These are phyloP conservation scores for Podargus strigoides DNA, from an alignment of 2,797 vertebrate species.

Conservation along the genomic window DNA sequence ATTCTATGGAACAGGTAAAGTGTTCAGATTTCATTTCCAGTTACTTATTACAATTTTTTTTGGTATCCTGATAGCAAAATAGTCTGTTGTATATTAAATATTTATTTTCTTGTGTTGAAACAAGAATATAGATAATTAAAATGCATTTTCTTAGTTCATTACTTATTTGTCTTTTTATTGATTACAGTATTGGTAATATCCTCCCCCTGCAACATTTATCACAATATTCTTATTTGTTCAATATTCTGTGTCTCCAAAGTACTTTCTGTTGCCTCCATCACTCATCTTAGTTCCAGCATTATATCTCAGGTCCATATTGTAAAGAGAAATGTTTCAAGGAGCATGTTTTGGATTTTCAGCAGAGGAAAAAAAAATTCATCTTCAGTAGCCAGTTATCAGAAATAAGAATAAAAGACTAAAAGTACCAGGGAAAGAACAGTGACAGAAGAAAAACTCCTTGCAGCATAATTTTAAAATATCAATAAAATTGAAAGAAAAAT, in stretches of 20 bases:
- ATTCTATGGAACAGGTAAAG: neutral
- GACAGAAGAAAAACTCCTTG: neutral
- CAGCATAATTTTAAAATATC: neutral
- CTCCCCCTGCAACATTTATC: neutral
- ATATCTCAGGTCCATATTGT: neutral
- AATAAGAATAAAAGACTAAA: neutral
- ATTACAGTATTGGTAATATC: neutral
- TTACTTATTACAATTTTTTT: no score
- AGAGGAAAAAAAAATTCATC: neutral
- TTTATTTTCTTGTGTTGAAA: neutral
- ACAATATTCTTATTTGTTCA: neutral
- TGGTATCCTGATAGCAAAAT: neutral
- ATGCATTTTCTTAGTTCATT: neutral
- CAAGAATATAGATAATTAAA: neutral
- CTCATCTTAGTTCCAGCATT: neutral
- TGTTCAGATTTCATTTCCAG: neutral
- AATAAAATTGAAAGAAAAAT: neutral
- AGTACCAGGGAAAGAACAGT: neutral
- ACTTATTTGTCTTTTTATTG: neutral
- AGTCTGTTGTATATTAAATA: neutral
- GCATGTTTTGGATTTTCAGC: neutral
- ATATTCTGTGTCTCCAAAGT: neutral
- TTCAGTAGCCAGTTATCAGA: neutral
- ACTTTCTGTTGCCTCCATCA: neutral
- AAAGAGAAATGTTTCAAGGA: neutral